phyloP scores from a whole-genome alignment of 2,797 vertebrate genomes.

The Bradypus variegatus region DNA sequence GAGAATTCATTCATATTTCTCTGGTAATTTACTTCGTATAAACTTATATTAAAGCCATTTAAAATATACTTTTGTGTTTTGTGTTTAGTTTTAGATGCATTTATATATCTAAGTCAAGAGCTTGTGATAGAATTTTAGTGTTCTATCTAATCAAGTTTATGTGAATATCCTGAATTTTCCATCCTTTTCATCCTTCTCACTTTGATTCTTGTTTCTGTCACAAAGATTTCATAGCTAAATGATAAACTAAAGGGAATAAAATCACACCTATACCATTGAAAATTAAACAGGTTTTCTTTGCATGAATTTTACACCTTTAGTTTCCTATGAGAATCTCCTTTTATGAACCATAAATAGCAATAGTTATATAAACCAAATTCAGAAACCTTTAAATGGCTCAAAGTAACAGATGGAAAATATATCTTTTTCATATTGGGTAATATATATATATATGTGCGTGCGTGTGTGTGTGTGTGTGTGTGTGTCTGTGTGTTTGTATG shows the following conservation, averaged over 20 bases:
- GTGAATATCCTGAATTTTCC: background rate
- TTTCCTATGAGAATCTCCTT: background rate
- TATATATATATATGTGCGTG: background rate
- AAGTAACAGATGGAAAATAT: background rate
- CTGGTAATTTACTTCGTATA: background rate
- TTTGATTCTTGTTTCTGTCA: background rate
- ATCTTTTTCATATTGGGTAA: background rate
- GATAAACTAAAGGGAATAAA: constrained; percentile 6
- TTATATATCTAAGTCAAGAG: background rate
- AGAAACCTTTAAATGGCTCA: background rate
- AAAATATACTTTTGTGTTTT: background rate
- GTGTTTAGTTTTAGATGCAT: background rate
- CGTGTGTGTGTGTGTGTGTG: too few species aligned
- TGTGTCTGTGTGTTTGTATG: too few species aligned
- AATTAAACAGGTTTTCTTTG: constrained; percentile 30
- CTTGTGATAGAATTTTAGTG: background rate
- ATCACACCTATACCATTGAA: constrained; percentile 4
- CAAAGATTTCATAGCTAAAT: constrained; percentile 33
- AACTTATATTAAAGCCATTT: background rate
- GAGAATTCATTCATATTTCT: background rate
- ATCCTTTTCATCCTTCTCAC: background rate
- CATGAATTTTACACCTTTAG: background rate
- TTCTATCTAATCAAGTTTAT: constrained; percentile 19
- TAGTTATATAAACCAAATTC: background rate
- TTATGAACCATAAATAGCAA: background rate